Conservation (phyloP, 2,888 invertebrate species). For the Aplocera efformata region DNA sequence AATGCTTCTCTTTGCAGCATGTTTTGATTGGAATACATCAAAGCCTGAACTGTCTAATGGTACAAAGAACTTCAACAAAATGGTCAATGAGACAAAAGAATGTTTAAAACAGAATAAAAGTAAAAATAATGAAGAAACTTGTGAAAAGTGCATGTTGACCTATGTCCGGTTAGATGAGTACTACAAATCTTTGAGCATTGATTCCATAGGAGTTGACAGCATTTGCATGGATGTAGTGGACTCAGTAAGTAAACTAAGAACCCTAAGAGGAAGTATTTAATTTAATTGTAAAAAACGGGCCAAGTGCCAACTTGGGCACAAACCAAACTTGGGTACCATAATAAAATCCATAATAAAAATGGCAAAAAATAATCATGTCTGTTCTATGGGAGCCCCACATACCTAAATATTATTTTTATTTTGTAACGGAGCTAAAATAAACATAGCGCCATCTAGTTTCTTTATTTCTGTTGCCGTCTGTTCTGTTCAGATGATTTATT, state of each 20-base stretch:
- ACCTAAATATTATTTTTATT: no score
- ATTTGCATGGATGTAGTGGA: conserved; percentile 86
- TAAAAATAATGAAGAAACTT: conserved; percentile 61
- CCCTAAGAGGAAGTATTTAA: no score
- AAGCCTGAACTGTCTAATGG: conserved; percentile 69
- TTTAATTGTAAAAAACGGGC: no score
- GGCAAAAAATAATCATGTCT: no score
- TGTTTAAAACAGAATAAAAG: conserved; percentile 59
- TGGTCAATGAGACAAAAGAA: conserved; percentile 61
- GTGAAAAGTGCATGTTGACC: conserved; percentile 74
- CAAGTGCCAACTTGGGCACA: no score
- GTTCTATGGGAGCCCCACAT: no score
- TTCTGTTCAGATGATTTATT: no score
- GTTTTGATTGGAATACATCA: conserved; percentile 71
- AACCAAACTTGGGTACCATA: no score
- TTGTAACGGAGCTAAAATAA: no score
- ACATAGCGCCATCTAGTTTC: no score
- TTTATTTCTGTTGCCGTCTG: no score
- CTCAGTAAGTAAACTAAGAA: conserved; percentile 78
- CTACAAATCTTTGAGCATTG: conserved; percentile 78
- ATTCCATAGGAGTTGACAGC: conserved; percentile 78
- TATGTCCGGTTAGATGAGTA: conserved; percentile 79
- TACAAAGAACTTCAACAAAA: conserved; percentile 68
- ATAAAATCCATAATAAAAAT: no score
- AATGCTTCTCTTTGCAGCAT: conserved; percentile 65